Base-by-base conservation (phyloP, 1,140 invertebrate species). In the Asobara japonica region DNA sequence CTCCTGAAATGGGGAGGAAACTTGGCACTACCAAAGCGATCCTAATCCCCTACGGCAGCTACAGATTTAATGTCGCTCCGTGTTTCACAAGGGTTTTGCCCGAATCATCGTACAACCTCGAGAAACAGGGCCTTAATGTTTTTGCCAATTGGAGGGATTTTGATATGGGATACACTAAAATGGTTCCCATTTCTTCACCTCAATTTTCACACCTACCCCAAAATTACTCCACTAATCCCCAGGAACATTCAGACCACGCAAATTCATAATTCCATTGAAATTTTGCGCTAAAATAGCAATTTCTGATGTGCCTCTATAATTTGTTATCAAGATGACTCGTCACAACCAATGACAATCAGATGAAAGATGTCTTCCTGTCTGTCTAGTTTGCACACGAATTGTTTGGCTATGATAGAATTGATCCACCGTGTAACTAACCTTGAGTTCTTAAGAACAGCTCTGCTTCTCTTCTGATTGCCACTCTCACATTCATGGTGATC, bases 341-440 rank as follows among this genome's bases (percentile, higher is more conserved):
- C n/a, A n/a, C n/a, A n/a, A n/a, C n/a, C n/a, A n/a, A n/a, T n/a
- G n/a, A n/a, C n/a, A n/a, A n/a, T n/a, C n/a, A n/a, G n/a, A n/a
- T n/a, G n/a, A n/a, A n/a, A n/a, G n/a, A n/a, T n/a, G n/a, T n/a
- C n/a, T n/a, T n/a, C n/a, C n/a, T n/a, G n/a, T n/a, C n/a, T n/a
- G n/a, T n/a, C n/a, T n/a, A n/a, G n/a, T n/a, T n/a, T n/a, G n/a
- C n/a, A n/a, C n/a, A n/a, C n/a, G n/a, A n/a, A n/a, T n/a, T n/a
- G n/a, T n/a, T n/a, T n/a, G n/a, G n/a, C n/a, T n/a, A 31, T 56
- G 45, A n/a, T 20, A 18, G 38, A 22, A 20, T 16, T 25, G 38
- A 38, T 11, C 45, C 25, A 27, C 29, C 6, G 22, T n/a, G 7
- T n/a, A 7, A 67, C n/a, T 41, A 20, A 71, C 69, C 69, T 71